These are phyloP conservation scores for Sialis fuliginosa DNA, from an alignment of 2,888 invertebrate species.

Conservation along the genomic window DNA sequence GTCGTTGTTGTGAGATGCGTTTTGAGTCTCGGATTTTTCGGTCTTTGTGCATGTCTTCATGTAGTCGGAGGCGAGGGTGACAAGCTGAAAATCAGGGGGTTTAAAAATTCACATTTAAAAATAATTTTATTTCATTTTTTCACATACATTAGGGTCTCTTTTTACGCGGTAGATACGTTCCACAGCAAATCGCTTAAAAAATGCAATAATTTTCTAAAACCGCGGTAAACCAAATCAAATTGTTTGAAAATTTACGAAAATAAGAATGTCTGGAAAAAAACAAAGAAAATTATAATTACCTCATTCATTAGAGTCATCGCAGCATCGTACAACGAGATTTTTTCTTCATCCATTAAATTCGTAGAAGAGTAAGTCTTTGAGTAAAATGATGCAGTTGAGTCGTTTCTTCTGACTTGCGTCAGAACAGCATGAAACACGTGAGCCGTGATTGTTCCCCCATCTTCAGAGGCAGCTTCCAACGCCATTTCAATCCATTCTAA, in stretches of 20 bases:
- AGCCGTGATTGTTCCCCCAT: neutral
- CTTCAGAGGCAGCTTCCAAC: slow-evolving; percentile 21
- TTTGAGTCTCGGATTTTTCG: slow-evolving; percentile 12
- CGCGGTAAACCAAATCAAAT: too few species aligned
- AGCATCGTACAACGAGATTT: neutral
- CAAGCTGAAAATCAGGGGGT: slow-evolving; percentile 14
- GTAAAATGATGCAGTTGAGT: neutral
- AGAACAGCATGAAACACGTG: neutral
- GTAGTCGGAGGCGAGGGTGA: slow-evolving; percentile 26
- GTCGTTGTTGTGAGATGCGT: slow-evolving; percentile 13
- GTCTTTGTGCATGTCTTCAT: slow-evolving; percentile 19
- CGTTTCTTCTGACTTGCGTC: neutral
- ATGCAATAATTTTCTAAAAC: too few species aligned
- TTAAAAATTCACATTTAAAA: too few species aligned
- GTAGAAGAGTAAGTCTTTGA: neutral
- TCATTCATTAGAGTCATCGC: neutral
- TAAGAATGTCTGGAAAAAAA: too few species aligned
- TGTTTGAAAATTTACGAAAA: too few species aligned
- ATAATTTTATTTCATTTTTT: too few species aligned
- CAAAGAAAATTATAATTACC: too few species aligned
- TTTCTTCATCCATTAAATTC: neutral
- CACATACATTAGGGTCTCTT: too few species aligned
- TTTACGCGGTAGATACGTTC: too few species aligned
- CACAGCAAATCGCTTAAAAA: too few species aligned
- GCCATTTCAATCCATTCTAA: slow-evolving; percentile 46